These are phyloP conservation scores for Tricholauxania praeusta DNA, from an alignment of 2,888 invertebrate genomes.

Conservation along the genomic window DNA sequence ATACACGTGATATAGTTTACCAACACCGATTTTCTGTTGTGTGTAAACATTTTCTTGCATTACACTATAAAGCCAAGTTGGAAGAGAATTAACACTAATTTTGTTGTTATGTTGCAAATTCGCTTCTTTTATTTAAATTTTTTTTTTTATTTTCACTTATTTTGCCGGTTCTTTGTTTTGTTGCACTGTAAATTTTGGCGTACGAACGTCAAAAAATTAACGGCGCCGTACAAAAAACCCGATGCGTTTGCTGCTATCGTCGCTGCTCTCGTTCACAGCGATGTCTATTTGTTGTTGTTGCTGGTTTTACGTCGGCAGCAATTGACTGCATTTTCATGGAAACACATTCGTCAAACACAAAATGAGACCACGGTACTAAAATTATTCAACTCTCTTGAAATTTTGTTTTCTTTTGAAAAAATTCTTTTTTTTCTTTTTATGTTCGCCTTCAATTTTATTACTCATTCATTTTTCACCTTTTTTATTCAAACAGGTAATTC, in stretches of 20 bases:
- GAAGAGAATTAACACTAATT: background rate
- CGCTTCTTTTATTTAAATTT: background rate
- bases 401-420: conserved; percentile 23
- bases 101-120: too few relatives aligned
- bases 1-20: conserved; percentile 22
- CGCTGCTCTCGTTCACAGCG: conserved; percentile 40
- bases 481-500: conserved; percentile 61
- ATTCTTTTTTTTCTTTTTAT: conserved; percentile 21
- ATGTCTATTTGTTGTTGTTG: conserved; percentile 44
- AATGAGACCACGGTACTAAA: conserved; percentile 5
- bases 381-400: conserved; percentile 17
- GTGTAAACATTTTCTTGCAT: conserved; percentile 57
- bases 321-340: conserved; percentile 58
- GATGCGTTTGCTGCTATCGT: conserved; percentile 14
- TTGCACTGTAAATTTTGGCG: background rate
- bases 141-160: conserved; percentile 1
- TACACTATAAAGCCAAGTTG: conserved; percentile 40
- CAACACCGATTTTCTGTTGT: conserved; percentile 31
- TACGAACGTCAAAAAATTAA: background rate
- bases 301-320: conserved; percentile 28
- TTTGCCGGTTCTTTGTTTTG: conserved; percentile 10
- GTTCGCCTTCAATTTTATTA: conserved; percentile 27
- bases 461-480: conserved; percentile 34
- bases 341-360: conserved; percentile 46
- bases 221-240: too few relatives aligned